These are phyloP conservation scores for Callyntrura guangdongensis DNA, from an alignment of 2,888 invertebrate species.

Conservation along the genomic window DNA sequence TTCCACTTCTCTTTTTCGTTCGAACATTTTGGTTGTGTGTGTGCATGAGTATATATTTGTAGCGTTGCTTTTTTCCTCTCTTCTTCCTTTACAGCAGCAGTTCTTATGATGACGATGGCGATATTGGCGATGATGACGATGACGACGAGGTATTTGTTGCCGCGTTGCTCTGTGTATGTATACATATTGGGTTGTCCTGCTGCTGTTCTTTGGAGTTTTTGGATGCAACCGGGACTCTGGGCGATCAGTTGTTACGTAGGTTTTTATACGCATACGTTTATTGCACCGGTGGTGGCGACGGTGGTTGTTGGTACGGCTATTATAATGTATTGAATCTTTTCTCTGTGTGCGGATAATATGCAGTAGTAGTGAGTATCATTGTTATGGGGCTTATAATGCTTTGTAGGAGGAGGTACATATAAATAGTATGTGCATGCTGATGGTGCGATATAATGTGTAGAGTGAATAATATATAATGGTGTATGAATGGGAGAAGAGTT, in stretches of 20 bases:
- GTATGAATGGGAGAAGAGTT: neutral
- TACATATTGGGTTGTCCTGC: neutral
- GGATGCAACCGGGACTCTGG: conserved; percentile 72
- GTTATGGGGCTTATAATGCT: neutral
- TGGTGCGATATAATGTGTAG: neutral
- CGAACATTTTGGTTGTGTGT: conserved; percentile 46
- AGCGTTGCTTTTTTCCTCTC: conserved; percentile 59
- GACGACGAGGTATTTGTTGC: conserved; percentile 64
- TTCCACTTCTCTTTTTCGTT: conserved; percentile 44
- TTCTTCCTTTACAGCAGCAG: conserved; percentile 23
- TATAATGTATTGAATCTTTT: conserved; percentile 52
- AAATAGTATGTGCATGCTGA: neutral
- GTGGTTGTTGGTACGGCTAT: conserved; percentile 6
- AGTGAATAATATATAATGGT: conserved; percentile 10
- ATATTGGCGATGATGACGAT: conserved; percentile 26
- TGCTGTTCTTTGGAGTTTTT: neutral
- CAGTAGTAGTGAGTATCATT: conserved; percentile 17
- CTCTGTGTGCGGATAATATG: conserved; percentile 34
- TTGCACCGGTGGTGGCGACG: conserved; percentile 68
- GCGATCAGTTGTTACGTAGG: conserved; percentile 77
- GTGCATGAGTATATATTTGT: neutral
- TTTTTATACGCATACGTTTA: conserved; percentile 75
- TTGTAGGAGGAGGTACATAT: neutral
- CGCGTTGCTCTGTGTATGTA: conserved; percentile 50
- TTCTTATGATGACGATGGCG: conserved; percentile 36